Percentiles rank a stretch among this genome's conserved stretches.
phyloP scores from a whole-genome alignment of 2,888 invertebrate species.

The Synergus itoensis region DNA sequence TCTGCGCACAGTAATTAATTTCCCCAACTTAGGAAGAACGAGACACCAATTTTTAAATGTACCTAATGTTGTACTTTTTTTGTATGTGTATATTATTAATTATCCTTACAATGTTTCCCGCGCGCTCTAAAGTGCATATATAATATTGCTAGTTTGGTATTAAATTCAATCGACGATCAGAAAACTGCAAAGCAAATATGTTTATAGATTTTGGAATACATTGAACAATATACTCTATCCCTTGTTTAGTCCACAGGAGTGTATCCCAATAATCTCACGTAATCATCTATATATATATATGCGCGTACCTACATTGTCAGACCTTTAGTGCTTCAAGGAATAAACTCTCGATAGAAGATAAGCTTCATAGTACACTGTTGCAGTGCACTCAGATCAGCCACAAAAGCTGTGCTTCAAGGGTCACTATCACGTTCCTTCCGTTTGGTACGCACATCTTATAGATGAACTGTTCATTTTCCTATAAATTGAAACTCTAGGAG shows the following conservation, averaged over 20 bases:
- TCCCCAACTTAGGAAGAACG: too few relatives aligned
- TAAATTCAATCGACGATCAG: neutral
- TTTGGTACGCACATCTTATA: slow-evolving; percentile 3
- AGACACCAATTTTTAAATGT: too few relatives aligned
- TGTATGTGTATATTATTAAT: too few relatives aligned
- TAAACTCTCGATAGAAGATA: slow-evolving; percentile 37
- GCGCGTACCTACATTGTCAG: slow-evolving; percentile 34
- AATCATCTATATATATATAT: slow-evolving; percentile 35
- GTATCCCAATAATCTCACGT: slow-evolving; percentile 24
- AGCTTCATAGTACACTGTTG: slow-evolving; percentile 7
- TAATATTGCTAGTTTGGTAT: too few relatives aligned
- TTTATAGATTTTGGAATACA: neutral
- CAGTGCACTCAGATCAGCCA: slow-evolving; percentile 25
- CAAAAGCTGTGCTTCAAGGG: slow-evolving; percentile 33
- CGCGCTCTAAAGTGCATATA: too few relatives aligned
- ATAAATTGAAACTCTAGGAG: slow-evolving; percentile 14
- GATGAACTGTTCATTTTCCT: slow-evolving; percentile 34
- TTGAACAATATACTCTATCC: slow-evolving; percentile 1
- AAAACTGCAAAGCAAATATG: neutral
- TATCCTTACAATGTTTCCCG: too few relatives aligned
- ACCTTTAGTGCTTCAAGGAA: slow-evolving; percentile 23
- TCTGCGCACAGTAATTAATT: too few relatives aligned
- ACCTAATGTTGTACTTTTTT: too few relatives aligned
- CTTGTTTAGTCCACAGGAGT: slow-evolving; percentile 13
- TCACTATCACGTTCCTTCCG: slow-evolving; percentile 32